Evolutionary conservation across 2,888 invertebrate genomes (phyloP), one percentile per base, ranked within the genome.

Genomic region (Scelioninae gen. 2): DNA sequence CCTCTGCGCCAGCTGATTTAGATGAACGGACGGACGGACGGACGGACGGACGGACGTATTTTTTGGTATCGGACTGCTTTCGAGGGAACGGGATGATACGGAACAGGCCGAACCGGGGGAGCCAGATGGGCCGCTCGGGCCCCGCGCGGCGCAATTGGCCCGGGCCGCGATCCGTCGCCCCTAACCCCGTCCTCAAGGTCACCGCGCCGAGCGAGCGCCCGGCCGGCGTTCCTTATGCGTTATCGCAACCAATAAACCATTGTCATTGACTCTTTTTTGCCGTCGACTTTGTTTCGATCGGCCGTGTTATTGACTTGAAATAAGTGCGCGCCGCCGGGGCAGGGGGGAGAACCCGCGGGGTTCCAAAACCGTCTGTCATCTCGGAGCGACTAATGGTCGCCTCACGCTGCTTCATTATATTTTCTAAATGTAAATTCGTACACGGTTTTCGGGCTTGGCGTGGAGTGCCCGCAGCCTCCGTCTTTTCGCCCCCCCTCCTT

Each of bases 341-440:
- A 68, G 52, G 69, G 63, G 67, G 80, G 79, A 81, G 81, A 82
- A 83, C 82, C 86, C 81, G 83, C 83, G 84, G 86, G 86, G 85
- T 84, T 85, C 84, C 84, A 81, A 84, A 84, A 84, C 80, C 84
- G 85, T 85, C 85, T 85, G 86, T 86, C 86, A 86, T 86, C 85
- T 85, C 83, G 81, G 83, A 84, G 84, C 83, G 83, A 86, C 86
- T 86, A 86, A 85, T 85, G 85, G 85, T 84, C 81, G 84, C 82
- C 83, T 85, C 85, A 82, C 84, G 85, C 85, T 83, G 85, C 85
- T 85, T 85, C 85, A 84, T 86, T 86, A 86, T 85, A 85, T 84
- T 86, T 85, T 85, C 83, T 86, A 85, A 85, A 86, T 86, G 85
- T 85, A 86, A 86, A 86, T 85, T 85, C 83, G 83, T 84, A 83